These are phyloP conservation scores for Leptinotarsa juncta DNA, from an alignment of 2,888 invertebrate genomes.

Conservation along the genomic window DNA sequence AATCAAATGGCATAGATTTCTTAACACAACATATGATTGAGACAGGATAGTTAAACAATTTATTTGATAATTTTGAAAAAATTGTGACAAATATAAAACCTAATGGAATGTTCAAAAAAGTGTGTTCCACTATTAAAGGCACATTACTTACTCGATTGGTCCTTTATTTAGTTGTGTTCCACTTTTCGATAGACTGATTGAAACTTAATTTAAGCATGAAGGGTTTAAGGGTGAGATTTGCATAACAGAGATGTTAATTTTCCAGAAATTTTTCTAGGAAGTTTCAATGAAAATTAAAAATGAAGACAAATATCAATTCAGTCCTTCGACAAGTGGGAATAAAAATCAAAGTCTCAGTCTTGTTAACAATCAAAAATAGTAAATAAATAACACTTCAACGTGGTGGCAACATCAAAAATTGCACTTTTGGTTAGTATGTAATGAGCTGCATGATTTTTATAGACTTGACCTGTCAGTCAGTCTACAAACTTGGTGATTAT, in stretches of 20 bases:
- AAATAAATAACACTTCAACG: conserved; percentile 44
- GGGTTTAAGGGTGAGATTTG: conserved; percentile 37
- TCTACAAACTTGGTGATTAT: conserved; percentile 46
- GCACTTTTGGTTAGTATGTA: conserved; percentile 53
- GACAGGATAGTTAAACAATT: conserved; percentile 33
- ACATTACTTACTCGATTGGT: conserved; percentile 50
- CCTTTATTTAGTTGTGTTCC: conserved; percentile 44
- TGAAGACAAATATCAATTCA: not conserved
- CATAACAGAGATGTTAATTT: not conserved
- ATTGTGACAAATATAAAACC: conserved; percentile 46
- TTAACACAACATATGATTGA: conserved; percentile 51
- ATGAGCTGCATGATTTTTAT: conserved; percentile 54
- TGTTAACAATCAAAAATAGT: conserved; percentile 37
- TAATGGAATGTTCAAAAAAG: conserved; percentile 52
- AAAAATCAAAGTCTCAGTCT: conserved; percentile 50
- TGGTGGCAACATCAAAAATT: conserved; percentile 56
- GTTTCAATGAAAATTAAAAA: not conserved
- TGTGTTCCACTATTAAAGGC: conserved; percentile 54
- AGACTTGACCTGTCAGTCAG: conserved; percentile 62
- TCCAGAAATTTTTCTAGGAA: too few species aligned
- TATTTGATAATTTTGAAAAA: conserved; percentile 37
- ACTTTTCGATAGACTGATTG: conserved; percentile 33
- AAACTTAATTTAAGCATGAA: not conserved
- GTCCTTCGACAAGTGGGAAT: conserved; percentile 20
- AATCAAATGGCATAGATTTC: conserved; percentile 63